phyloP scores from a whole-genome alignment of 2,797 vertebrate species.

The Enteromius treurensis region DNA sequence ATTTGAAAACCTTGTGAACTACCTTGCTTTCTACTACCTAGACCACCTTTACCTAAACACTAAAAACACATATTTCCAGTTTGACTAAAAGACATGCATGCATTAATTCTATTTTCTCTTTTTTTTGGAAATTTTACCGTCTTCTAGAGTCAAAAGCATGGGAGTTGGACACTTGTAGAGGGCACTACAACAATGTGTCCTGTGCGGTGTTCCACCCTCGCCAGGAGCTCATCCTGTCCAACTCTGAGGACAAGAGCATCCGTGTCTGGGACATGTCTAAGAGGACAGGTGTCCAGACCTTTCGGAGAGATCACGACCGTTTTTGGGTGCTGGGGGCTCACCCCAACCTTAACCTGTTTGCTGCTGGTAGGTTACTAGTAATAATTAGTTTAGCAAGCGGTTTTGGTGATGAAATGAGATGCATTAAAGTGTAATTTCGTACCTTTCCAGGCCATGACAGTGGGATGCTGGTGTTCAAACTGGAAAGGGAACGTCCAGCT shows the following conservation, averaged over 20 bases:
- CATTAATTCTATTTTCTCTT: neutral
- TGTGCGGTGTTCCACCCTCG: constrained; percentile 96
- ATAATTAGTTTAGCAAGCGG: neutral
- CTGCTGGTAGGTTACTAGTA: constrained; percentile 81
- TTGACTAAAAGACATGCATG: neutral
- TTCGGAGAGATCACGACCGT: constrained; percentile 94
- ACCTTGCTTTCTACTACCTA: neutral
- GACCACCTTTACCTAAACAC: neutral
- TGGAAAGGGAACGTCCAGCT: constrained; percentile 92
- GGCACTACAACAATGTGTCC: constrained; percentile 98
- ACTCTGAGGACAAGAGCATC: constrained; percentile 98
- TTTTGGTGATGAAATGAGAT: neutral
- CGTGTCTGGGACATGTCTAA: constrained; percentile 99
- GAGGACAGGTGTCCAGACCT: constrained; percentile 95
- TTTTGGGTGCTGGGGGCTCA: constrained; percentile 98
- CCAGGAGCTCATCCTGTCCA: constrained; percentile 96
- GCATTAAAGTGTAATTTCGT: neutral
- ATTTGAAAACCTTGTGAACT: neutral
- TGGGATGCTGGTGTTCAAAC: constrained; percentile 96
- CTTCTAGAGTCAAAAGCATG: constrained; percentile 91
- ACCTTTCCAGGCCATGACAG: constrained; percentile 87
- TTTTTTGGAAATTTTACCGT: neutral
- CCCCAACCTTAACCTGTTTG: constrained; percentile 97
- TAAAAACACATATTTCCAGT: neutral
- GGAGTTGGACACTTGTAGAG: constrained; percentile 96